These are phyloP conservation scores for Accipiter virgatus DNA, from an alignment of 2,113 vertebrate genomes.

Conservation along the genomic window DNA sequence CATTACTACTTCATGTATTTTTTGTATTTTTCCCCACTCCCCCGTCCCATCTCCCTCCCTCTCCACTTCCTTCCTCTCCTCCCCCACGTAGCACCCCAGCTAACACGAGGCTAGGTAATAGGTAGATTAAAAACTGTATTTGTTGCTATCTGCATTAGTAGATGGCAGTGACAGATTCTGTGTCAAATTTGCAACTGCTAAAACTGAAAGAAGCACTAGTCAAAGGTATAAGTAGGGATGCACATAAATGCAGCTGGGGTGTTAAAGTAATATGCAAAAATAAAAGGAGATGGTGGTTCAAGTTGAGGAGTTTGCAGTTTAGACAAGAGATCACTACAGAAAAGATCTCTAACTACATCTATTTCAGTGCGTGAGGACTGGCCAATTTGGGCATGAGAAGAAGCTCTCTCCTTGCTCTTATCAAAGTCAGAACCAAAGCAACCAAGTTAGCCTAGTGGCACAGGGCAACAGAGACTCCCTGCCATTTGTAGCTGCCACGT, in stretches of 20 bases:
- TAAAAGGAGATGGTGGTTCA: background rate
- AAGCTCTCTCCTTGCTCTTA: background rate
- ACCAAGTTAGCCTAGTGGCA: background rate
- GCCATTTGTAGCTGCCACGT: background rate
- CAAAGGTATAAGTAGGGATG: background rate
- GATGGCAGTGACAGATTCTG: background rate
- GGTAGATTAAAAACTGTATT: background rate
- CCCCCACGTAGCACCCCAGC: background rate
- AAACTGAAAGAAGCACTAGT: background rate
- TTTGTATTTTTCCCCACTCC: background rate
- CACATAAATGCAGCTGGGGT: background rate
- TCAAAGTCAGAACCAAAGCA: background rate
- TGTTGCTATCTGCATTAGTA: background rate
- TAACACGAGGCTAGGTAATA: background rate
- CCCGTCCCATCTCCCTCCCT: background rate
- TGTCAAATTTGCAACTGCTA: background rate
- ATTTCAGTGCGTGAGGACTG: background rate
- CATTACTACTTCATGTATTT: background rate
- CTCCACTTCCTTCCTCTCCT: background rate
- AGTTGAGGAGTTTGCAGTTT: background rate
- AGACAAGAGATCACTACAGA: background rate
- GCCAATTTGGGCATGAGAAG: background rate
- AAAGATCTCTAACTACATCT: background rate
- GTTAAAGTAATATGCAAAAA: background rate
- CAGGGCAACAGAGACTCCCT: background rate